Conservation (phyloP, 2,113 vertebrate species). For the Labrus mixtus region DNA sequence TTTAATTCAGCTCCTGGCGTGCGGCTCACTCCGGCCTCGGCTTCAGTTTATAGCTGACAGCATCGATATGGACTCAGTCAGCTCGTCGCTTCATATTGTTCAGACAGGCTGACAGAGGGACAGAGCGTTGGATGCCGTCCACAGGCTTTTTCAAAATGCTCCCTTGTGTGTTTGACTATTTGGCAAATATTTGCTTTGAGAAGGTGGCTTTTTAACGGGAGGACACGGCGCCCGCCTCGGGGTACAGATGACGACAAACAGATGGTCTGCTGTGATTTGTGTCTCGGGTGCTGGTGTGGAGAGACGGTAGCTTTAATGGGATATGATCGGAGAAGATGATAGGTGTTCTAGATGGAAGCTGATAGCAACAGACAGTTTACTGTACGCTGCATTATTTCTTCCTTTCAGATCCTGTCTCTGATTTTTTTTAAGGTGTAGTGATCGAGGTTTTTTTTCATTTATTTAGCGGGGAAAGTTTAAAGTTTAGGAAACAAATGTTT, state of each 20-base stretch:
- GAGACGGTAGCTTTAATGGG: conserved; percentile 47
- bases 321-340: conserved; percentile 40
- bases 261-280: conserved; percentile 63
- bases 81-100: conserved; percentile 16
- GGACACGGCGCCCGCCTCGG: conserved; percentile 49
- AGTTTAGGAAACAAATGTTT: background rate
- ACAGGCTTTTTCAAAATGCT: conserved; percentile 47
- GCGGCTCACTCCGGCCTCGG: conserved; percentile 11
- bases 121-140: conserved; percentile 48
- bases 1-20: conserved; percentile 45
- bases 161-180: conserved; percentile 50
- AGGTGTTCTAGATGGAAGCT: conserved; percentile 6
- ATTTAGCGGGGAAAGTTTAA: background rate
- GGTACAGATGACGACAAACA: conserved; percentile 60
- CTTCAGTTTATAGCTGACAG: conserved; percentile 24
- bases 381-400: background rate
- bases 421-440: background rate
- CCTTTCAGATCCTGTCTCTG: background rate
- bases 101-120: conserved; percentile 35
- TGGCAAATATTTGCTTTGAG: conserved; percentile 73
- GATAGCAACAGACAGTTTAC: background rate
- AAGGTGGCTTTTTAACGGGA: conserved; percentile 62
- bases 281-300: conserved; percentile 40
- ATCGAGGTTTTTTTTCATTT: background rate
- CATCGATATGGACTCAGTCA: conserved; percentile 28